phyloP scores from a whole-genome alignment of 2,797 vertebrate genomes.

The Chaetodon trifasciatus region DNA sequence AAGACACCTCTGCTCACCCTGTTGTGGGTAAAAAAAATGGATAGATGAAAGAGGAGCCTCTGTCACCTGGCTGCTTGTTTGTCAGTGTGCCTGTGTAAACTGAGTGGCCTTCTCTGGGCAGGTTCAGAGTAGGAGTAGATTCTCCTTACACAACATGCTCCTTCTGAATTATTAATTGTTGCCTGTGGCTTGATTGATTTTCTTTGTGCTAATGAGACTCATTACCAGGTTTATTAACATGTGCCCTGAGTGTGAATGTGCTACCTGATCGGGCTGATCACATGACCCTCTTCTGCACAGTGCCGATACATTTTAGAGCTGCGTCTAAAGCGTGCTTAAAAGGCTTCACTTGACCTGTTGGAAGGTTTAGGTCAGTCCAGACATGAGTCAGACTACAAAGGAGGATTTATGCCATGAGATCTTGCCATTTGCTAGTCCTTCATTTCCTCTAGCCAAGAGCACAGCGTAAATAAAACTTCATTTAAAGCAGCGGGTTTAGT shows the following conservation, averaged over 20 bases:
- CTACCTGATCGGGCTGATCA: constrained; percentile 76
- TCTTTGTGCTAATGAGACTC: constrained; percentile 86
- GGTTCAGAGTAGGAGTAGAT: constrained; percentile 50
- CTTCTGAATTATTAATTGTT: constrained; percentile 83
- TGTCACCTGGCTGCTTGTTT: constrained; percentile 39
- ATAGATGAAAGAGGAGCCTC: constrained; percentile 14
- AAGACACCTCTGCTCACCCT: background rate
- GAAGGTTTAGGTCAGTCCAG: constrained; percentile 19
- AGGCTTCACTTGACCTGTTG: constrained; percentile 68
- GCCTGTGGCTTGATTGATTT: constrained; percentile 84
- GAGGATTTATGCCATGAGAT: constrained; percentile 28
- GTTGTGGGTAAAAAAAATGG: constrained; percentile 5
- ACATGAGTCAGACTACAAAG: constrained; percentile 38
- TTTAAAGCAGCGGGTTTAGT: constrained; percentile 36
- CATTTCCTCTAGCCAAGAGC: constrained; percentile 54
- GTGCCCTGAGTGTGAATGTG: constrained; percentile 66
- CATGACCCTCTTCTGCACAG: constrained; percentile 61
- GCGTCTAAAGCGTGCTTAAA: constrained; percentile 45
- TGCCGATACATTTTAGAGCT: constrained; percentile 23
- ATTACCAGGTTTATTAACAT: constrained; percentile 85
- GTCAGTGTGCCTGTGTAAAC: constrained; percentile 47
- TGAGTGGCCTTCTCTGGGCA: constrained; percentile 49
- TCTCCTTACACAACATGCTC: constrained; percentile 63
- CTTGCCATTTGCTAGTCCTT: constrained; percentile 41
- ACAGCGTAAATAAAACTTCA: constrained; percentile 44